phyloP scores from a whole-genome alignment of 2,888 invertebrate species.

The Campoletis raptor region DNA sequence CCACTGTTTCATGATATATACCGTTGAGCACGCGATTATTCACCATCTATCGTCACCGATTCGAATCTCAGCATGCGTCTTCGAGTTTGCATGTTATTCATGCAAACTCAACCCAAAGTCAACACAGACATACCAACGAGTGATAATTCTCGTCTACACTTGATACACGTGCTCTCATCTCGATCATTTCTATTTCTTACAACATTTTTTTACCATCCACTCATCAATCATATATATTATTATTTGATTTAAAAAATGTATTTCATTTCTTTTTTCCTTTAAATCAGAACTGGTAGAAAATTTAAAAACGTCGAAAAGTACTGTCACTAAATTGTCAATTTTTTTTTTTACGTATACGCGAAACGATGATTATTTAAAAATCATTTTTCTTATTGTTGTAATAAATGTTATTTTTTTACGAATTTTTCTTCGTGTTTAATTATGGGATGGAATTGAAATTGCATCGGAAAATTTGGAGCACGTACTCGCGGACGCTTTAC shows the following conservation, averaged over 20 bases:
- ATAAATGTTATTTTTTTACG: neutral
- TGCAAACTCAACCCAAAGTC: conserved; percentile 26
- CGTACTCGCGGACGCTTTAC: conserved; percentile 45
- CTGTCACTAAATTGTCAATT: neutral
- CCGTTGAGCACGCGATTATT: conserved; percentile 39
- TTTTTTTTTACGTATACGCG: too few species aligned
- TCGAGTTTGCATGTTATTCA: neutral
- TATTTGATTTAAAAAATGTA: neutral
- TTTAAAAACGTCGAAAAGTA: neutral
- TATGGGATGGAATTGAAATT: neutral
- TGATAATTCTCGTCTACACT: conserved; percentile 43
- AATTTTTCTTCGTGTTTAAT: neutral
- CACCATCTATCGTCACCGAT: conserved; percentile 31
- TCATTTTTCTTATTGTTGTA: neutral
- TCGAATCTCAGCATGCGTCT: neutral
- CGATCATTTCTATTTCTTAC: conserved; percentile 1
- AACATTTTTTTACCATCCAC: conserved; percentile 26
- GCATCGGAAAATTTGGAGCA: conserved; percentile 7
- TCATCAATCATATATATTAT: neutral
- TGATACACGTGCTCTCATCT: conserved; percentile 39
- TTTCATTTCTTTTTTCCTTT: neutral
- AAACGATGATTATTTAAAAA: neutral
- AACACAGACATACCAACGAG: conserved; percentile 20
- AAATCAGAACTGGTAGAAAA: neutral
- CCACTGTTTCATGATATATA: neutral